Evolutionary conservation across 2,888 invertebrate species (phyloP).

Genomic region (Escarpia spicata): DNA sequence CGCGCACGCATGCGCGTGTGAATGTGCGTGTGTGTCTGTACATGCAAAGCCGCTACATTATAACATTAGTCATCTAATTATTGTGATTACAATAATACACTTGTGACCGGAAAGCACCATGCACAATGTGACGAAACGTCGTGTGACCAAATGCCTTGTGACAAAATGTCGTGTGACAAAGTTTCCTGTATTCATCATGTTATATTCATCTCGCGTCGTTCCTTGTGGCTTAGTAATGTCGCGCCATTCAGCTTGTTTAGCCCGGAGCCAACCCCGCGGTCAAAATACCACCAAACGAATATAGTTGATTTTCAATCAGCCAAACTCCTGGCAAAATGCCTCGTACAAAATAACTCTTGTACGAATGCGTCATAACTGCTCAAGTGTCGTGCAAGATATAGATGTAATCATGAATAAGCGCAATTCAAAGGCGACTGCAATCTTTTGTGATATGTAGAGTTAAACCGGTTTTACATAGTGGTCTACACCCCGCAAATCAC

Average conservation of each 20-base stretch:
- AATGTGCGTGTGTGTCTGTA: no score
- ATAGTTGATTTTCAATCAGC: not conserved
- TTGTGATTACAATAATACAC: no score
- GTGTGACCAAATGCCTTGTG: no score
- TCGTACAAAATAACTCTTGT: not conserved
- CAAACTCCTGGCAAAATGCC: not conserved
- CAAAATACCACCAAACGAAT: not conserved
- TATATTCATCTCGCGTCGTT: no score
- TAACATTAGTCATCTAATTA: no score
- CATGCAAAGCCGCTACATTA: no score
- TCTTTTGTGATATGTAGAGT: not conserved
- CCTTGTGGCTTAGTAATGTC: not conserved
- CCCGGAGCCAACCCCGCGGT: not conserved
- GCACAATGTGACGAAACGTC: no score
- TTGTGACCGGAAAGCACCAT: no score
- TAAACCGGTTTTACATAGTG: no score
- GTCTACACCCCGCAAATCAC: no score
- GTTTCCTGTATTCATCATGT: not conserved
- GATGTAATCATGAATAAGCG: not conserved
- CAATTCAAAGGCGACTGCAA: not conserved
- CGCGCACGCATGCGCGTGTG: no score
- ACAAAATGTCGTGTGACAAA: no score
- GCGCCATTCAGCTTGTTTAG: not conserved
- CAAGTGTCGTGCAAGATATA: not conserved
- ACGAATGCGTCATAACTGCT: slow-evolving; percentile 9